phyloP scores from a whole-genome alignment of 1,140 invertebrate genomes.

The Campodea augens region DNA sequence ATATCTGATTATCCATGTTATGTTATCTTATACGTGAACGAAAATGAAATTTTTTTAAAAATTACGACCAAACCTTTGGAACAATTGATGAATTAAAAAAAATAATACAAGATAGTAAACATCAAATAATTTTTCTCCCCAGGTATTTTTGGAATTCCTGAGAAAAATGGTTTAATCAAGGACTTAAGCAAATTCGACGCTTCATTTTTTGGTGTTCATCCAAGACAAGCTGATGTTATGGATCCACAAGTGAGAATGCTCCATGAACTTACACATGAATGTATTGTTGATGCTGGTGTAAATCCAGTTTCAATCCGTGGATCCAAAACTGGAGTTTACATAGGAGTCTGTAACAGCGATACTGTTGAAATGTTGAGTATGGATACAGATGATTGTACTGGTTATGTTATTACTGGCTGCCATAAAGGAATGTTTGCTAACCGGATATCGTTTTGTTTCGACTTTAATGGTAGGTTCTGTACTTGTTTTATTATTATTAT shows the following conservation, averaged over 20 bases:
- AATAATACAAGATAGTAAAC: background rate
- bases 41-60: no score
- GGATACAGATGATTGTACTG: constrained; percentile 57
- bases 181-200: constrained; percentile 28
- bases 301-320: constrained; percentile 64
- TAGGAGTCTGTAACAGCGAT: constrained; percentile 72
- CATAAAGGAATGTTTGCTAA: constrained; percentile 90
- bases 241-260: constrained; percentile 31
- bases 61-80: no score
- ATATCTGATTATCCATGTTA: no score
- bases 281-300: constrained; percentile 29
- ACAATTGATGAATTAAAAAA: no score
- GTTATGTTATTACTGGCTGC: constrained; percentile 84
- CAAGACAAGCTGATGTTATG: constrained; percentile 29
- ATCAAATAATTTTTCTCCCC: background rate
- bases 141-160: constrained; percentile 8
- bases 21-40: no score
- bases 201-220: constrained; percentile 32
- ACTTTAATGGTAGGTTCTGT: constrained; percentile 52
- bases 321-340: constrained; percentile 72
- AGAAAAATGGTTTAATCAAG: constrained; percentile 8
- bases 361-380: constrained; percentile 59
- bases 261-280: constrained; percentile 26
- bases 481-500: no score
- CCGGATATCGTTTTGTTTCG: constrained; percentile 85